Evolutionary conservation across 64 coral and sea anemone species (phyloP), one percentile per base, ranked within the genome.

Genomic region (Catalaphyllia jardinei): DNA sequence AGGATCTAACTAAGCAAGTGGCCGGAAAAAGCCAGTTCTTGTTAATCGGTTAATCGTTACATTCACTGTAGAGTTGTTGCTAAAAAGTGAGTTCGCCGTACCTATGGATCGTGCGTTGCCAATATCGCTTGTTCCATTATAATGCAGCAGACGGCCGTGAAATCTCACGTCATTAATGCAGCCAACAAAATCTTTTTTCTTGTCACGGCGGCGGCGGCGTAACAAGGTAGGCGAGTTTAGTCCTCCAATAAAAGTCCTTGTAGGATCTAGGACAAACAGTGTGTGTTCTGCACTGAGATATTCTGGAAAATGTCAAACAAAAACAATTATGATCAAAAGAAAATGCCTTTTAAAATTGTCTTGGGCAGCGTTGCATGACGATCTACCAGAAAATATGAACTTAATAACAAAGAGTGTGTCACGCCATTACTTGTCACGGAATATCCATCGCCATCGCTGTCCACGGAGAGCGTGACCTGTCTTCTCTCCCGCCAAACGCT

Each of bases 81-180:
- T 46, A 46, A 46, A 4, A 46, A 8, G 4, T 46, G 42, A 3
- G 42, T 69, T 69, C 22, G 5, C 65, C 59, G 19, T 62, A 95
- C 96, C 90, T 87, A 75, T 87, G 19, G 87, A 81, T 22, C 38
- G 19, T 16, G 67, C 78, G 33, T 22, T 60, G 10, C 80, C 89
- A 14, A 89, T 39, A 28, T 69, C 29, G n/a, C 75, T 89, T 19
- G 80, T 87, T 67, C 82, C 86, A 63, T 89, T 76, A 49, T 62
- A 82, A 86, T 71, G 52, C 14, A 98, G 79, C 63, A 51, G 76
- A 86, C 93, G 57, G 8, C 82, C 96, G 60, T 98, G 88, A 13
- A 94, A 72, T 20, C 90, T 87, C 10, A 98, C 24, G 39, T 98
- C 96, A 62, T 98, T 90, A 24, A 98, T 87, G 30, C 96, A 98